phyloP scores from a whole-genome alignment of 2,113 vertebrate genomes.

The Triplophysa dalaica region DNA sequence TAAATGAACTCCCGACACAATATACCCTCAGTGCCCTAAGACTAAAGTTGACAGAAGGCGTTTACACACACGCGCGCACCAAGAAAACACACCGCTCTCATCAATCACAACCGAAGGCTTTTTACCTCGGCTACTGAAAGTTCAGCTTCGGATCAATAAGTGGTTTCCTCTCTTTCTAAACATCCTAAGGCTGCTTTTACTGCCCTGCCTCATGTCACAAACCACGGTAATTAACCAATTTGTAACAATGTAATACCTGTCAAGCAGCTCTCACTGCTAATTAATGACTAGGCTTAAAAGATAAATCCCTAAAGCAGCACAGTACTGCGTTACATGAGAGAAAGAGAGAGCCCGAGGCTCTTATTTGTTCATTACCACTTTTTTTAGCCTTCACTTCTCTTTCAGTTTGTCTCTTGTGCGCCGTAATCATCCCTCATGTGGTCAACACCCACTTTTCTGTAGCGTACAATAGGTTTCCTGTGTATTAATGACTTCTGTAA shows the following conservation, averaged over 20 bases:
- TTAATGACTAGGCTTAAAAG: conserved; percentile 70
- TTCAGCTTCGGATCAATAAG: conserved; percentile 72
- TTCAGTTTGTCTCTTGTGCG: not conserved
- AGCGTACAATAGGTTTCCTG: conserved; percentile 1
- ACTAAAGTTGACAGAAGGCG: conserved; percentile 30
- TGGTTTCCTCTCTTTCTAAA: conserved; percentile 70
- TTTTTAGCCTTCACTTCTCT: conserved; percentile 9
- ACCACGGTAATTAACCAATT: conserved; percentile 75
- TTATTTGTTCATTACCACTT: conserved; percentile 38
- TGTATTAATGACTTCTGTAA: not conserved
- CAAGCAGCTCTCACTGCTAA: conserved; percentile 67
- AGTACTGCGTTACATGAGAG: conserved; percentile 40
- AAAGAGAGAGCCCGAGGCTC: conserved; percentile 25
- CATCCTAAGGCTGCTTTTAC: conserved; percentile 65
- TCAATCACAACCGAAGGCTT: conserved; percentile 66
- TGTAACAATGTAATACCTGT: conserved; percentile 77
- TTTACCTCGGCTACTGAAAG: conserved; percentile 67
- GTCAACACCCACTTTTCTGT: conserved; percentile 18
- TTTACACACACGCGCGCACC: conserved; percentile 53
- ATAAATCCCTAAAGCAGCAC: conserved; percentile 63
- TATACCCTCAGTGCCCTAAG: conserved; percentile 16
- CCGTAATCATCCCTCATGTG: conserved; percentile 9
- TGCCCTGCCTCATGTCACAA: conserved; percentile 49
- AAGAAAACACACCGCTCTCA: conserved; percentile 47
- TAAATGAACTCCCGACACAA: conserved; percentile 9